phyloP scores from a whole-genome alignment of 2,888 invertebrate species.

The Saturnia pavonia region DNA sequence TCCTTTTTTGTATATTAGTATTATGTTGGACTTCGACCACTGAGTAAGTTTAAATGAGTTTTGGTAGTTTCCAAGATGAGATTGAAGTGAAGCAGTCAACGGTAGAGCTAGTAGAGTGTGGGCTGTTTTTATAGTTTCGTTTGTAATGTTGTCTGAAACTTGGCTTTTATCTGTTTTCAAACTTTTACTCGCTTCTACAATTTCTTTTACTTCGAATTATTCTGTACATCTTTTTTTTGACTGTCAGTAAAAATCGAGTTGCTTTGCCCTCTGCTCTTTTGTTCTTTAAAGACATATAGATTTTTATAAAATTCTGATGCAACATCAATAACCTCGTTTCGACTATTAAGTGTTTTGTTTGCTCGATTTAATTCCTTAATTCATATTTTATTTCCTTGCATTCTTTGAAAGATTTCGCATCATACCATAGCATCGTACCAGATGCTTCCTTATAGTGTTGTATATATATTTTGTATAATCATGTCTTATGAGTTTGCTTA shows the following conservation, averaged over 20 bases:
- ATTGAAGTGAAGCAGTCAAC: conserved; percentile 28
- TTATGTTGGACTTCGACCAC: too few species aligned
- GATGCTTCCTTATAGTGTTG: conserved; percentile 21
- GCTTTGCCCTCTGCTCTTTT: not conserved
- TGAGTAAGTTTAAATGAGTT: conserved; percentile 8
- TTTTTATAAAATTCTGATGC: conserved; percentile 32
- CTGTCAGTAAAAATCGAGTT: not conserved
- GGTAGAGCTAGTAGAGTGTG: conserved; percentile 23
- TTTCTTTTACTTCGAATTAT: conserved; percentile 21
- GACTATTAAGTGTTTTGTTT: conserved; percentile 18
- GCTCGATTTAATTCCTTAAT: conserved; percentile 25
- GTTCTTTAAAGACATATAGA: conserved; percentile 19
- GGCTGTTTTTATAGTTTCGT: too few species aligned
- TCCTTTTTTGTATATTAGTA: too few species aligned
- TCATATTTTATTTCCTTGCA: conserved; percentile 25
- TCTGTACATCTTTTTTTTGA: not conserved
- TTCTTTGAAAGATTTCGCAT: conserved; percentile 25
- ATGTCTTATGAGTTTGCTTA: conserved; percentile 22
- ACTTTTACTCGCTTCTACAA: conserved; percentile 25
- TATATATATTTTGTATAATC: conserved; percentile 23
- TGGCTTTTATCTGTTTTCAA: conserved; percentile 30
- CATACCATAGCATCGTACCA: conserved; percentile 18
- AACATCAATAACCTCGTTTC: too few species aligned
- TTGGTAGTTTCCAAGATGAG: conserved; percentile 16
- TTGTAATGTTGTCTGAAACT: too few species aligned